Conservation (phyloP, 1,140 invertebrate species). For the Andrena cerasifolii region DNA sequence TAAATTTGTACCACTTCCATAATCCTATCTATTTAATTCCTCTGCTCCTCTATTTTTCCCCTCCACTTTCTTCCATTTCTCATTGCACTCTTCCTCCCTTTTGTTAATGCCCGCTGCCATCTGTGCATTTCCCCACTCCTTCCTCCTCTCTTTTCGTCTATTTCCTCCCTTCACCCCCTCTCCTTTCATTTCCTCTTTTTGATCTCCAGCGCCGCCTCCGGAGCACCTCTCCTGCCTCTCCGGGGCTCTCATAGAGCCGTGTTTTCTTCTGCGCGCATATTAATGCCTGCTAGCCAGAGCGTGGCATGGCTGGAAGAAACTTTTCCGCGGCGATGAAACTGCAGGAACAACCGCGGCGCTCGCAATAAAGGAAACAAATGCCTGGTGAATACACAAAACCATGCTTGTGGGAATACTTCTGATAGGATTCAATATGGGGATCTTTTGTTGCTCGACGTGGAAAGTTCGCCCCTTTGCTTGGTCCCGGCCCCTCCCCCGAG, state of each 20-base stretch:
- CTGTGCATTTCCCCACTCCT: background rate
- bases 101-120: background rate
- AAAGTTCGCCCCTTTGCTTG: background rate
- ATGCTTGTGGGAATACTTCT: background rate
- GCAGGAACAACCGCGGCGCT: constrained; percentile 7
- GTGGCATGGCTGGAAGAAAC: background rate
- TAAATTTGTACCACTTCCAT: background rate
- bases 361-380: constrained; percentile 34
- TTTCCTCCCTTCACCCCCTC: background rate
- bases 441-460: background rate
- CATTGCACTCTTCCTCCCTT: background rate
- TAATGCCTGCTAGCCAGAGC: background rate
- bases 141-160: background rate
- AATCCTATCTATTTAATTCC: background rate
- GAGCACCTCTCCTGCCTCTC: background rate
- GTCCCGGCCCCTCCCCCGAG: too few relatives aligned
- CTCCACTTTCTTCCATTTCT: background rate
- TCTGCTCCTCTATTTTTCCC: background rate
- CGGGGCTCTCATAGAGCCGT: background rate
- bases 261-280: background rate
- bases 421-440: constrained; percentile 14
- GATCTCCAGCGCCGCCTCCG: background rate
- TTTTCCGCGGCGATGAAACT: background rate
- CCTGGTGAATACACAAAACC: background rate
- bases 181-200: background rate